These are phyloP conservation scores for Psophia crepitans DNA, from an alignment of 2,113 vertebrate genomes.

Conservation along the genomic window DNA sequence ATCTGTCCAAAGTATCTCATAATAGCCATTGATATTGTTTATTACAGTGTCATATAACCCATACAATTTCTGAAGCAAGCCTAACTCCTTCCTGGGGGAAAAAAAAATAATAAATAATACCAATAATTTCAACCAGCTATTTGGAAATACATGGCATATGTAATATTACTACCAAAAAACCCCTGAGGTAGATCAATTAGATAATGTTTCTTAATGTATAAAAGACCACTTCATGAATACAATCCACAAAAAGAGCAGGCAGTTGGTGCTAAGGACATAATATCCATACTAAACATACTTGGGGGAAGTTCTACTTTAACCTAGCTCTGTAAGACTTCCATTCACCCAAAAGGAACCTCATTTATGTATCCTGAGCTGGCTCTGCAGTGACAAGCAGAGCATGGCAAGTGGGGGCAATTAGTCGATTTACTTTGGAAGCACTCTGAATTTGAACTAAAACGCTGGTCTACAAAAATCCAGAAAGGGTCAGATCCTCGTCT, in stretches of 20 bases:
- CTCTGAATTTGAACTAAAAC: neutral
- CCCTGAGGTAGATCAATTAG: neutral
- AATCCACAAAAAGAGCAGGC: neutral
- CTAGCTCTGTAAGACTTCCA: neutral
- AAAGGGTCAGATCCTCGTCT: neutral
- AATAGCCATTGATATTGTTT: conserved; percentile 73
- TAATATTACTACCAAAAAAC: neutral
- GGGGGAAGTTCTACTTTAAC: neutral
- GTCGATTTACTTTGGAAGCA: neutral
- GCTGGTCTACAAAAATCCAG: neutral
- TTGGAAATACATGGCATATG: neutral
- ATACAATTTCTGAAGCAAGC: conserved; percentile 79
- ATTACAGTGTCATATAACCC: conserved; percentile 78
- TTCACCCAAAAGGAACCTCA: neutral
- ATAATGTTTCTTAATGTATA: neutral
- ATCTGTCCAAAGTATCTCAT: conserved; percentile 80
- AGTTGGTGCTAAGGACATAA: neutral
- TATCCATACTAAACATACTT: neutral
- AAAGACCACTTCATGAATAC: neutral
- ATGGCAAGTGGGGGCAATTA: neutral
- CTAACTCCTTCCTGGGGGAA: conserved; percentile 71
- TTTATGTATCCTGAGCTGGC: neutral
- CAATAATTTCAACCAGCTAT: neutral
- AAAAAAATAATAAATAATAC: neutral
- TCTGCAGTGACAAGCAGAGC: neutral